A percentile compares a stretch with the other conserved stretches of the same genome.
Conservation (phyloP, 2,113 vertebrate species). For the Buteo buteo region DNA sequence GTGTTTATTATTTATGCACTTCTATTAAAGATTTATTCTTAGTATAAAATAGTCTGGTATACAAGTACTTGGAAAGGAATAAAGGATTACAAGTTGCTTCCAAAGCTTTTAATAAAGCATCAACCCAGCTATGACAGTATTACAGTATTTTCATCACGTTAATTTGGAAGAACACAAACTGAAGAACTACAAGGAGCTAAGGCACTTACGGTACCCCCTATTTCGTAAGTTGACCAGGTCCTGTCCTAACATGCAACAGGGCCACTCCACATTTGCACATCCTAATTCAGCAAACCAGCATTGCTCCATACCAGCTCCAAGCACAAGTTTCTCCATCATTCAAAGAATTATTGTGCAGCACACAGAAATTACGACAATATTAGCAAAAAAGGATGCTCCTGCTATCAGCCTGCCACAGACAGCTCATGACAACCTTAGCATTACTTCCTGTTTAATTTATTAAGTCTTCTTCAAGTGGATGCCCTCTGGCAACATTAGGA, state of each 20-base stretch:
- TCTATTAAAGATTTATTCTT: not conserved
- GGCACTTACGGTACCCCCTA: accelerated
- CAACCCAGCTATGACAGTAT: not conserved
- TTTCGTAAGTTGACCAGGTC: not conserved
- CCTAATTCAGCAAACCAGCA: not conserved
- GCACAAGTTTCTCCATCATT: not conserved
- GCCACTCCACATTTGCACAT: not conserved
- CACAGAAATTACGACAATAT: accelerated
- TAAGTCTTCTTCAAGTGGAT: not conserved
- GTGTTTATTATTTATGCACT: not conserved
- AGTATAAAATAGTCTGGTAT: not conserved
- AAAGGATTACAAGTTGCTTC: not conserved
- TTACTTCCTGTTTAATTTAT: not conserved
- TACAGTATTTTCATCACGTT: not conserved
- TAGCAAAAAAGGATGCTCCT: not conserved
- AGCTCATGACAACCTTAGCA: not conserved
- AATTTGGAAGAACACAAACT: not conserved
- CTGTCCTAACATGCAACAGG: not conserved
- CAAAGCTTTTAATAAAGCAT: not conserved
- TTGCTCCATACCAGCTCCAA: not conserved
- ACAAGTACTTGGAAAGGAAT: not conserved
- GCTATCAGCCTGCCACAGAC: not conserved
- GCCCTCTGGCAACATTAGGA: not conserved
- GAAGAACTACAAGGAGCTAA: not conserved
- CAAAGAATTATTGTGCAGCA: not conserved